Evolutionary conservation across 2,797 vertebrate genomes (phyloP), one percentile per base, ranked within the genome.

Genomic region (Periparus ater): DNA sequence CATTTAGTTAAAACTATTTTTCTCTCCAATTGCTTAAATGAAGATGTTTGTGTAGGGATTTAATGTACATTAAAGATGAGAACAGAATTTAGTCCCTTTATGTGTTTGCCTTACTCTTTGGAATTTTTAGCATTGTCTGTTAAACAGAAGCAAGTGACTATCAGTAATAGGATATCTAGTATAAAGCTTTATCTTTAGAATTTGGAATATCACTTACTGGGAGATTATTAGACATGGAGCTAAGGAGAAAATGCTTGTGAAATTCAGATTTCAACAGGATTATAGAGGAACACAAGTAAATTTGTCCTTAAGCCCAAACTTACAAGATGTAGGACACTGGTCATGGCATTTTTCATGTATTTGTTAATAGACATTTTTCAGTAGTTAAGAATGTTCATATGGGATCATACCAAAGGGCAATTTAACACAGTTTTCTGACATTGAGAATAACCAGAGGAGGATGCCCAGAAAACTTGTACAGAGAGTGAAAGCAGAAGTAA

Each of bases 151-250:
- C 1, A 4, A 67, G 5, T 2, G 3, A 53, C 9, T 88, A 44
- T 17, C 32, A 82, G 9, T 40, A 84, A 8, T 47, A 20, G 14
- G 45, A 47, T 72, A 88, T n/a, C 11, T 47, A 68, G 27, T 36
- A 7, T 26, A 68, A 93, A 77, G 4, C 9, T 91, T 67, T 72
- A 26, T 81, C 93, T 92, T 83, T 88, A 13, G 38, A 76, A 66
- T 82, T 77, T 63, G 4, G 25, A 10, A 18, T 80, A 88, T 68
- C 10, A 36, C 6, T 65, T 75, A 29, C 13, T 71, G 50, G 36
- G 13, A 42, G 9, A n/a, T 60, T 73, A 36, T 73, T 60, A 71
- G 19, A 54, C 13, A 7, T 48, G 63, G 8, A 74, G 6, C n/a
- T 81, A 71, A 74, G 55, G 4, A 62, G 25, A 77, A 92, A 85